A percentile compares a stretch with the other conserved stretches of the same genome.
Evolutionary conservation across 2,797 vertebrate species (phyloP).

Genomic region (Falco rusticolus): DNA sequence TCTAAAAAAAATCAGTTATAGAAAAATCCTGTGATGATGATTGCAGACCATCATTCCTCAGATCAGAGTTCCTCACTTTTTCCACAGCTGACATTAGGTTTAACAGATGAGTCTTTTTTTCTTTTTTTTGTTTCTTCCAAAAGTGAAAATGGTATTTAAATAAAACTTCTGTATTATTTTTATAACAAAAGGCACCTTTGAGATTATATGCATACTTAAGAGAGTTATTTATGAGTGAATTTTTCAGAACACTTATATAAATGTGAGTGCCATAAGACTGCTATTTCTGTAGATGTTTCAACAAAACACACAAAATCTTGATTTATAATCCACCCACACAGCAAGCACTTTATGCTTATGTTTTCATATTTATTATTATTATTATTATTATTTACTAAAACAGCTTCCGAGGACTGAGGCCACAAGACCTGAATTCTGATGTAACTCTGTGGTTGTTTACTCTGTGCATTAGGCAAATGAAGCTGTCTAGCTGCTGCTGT

Average conservation of each 20-base stretch:
- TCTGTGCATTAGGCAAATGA: slow-evolving; percentile 49
- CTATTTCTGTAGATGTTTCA: neutral
- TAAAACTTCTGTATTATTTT: neutral
- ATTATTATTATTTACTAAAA: neutral
- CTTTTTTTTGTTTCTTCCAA: neutral
- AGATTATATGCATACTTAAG: neutral
- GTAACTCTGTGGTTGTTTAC: neutral
- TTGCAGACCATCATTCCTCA: neutral
- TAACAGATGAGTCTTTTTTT: neutral
- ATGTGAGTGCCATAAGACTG: neutral
- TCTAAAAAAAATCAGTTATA: neutral
- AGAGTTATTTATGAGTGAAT: neutral
- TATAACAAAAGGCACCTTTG: neutral
- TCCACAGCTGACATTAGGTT: neutral
- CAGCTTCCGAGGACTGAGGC: neutral
- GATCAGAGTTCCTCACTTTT: neutral
- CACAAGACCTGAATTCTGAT: neutral
- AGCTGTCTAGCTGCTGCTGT: neutral
- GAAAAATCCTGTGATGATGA: neutral
- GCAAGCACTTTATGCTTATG: neutral
- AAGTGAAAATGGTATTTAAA: neutral
- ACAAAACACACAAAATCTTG: neutral
- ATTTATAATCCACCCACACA: neutral
- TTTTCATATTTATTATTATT: neutral
- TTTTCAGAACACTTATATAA: neutral